Conservation (phyloP, 2,113 vertebrate species). For the Dunckerocampus dactyliophorus region DNA sequence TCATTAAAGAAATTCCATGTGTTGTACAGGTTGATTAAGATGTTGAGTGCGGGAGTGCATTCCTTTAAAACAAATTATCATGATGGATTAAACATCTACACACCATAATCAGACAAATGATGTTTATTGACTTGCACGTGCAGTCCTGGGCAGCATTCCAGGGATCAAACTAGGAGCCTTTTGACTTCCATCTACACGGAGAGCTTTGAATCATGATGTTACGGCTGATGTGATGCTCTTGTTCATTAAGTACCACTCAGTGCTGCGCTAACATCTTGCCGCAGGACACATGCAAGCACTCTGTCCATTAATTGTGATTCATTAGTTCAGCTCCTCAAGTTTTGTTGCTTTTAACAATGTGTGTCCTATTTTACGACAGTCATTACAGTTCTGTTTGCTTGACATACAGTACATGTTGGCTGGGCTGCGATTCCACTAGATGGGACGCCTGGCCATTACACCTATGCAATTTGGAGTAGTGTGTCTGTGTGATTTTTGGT, state of each 20-base stretch:
- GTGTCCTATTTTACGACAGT: background rate
- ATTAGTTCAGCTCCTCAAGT: constrained; percentile 13
- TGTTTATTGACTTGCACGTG: constrained; percentile 28
- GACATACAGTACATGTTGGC: background rate
- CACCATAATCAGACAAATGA: constrained; percentile 27
- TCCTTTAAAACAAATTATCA: constrained; percentile 22
- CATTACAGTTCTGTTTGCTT: background rate
- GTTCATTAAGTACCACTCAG: constrained; percentile 13
- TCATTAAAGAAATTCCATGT: constrained; percentile 9
- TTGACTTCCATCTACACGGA: constrained; percentile 27
- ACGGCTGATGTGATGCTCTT: background rate
- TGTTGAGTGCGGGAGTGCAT: constrained; percentile 1
- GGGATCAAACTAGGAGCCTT: constrained; percentile 20
- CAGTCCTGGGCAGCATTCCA: constrained; percentile 36
- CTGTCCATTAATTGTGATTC: constrained; percentile 22
- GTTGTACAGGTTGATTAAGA: constrained; percentile 30
- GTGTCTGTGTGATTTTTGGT: too few relatives aligned
- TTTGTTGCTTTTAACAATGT: constrained; percentile 2
- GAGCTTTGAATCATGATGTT: constrained; percentile 16
- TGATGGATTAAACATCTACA: constrained; percentile 31
- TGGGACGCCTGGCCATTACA: background rate
- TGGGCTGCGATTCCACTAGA: background rate
- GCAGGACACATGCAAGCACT: background rate
- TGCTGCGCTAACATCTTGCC: constrained; percentile 5
- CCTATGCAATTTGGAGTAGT: too few relatives aligned